Base-by-base conservation (phyloP, 2,888 invertebrate genomes). In the Sarcophaga variegata region DNA sequence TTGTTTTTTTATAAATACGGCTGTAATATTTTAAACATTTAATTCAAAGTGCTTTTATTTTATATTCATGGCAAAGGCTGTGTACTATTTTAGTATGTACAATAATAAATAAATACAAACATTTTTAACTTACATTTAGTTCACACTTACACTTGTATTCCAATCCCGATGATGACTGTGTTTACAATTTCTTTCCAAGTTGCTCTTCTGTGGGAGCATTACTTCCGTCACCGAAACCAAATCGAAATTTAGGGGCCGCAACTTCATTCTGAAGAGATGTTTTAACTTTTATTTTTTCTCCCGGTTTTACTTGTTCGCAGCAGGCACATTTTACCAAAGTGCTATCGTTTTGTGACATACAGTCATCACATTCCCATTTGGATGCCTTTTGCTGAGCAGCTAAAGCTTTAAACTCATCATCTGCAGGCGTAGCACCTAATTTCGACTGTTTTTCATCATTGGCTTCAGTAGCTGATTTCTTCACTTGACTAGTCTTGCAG, bases 361-460 rank as follows among this genome's bases (percentile, higher is more conserved):
- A 96, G n/a, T 94, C 94, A 12, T 93, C 92, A 90, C 96, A 96
- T 85, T 95, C 94, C 96, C 96, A 96, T 80, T 94, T 93, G 27
- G 88, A 88, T 1, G 90, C 85, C 79, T 90, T 91, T 81, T 94
- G 93, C 22, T 91, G 89, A 4, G 90, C 91, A 45, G 90, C 91
- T 71, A 93, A 77, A 4, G 90, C 88, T 88, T 93, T 90, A 60
- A 94, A 93, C 47, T 93, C 93, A 47, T 91, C 17, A 54, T 54
- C 54, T 54, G 5, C 17, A 54, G 54, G 5, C 12, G 17, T 14
- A 54, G 10, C 12, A 17, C 17, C 3, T 10, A 54, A 54, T 54
- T 54, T 54, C 4, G 17, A 17, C 14, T 17, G 14, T 3, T 14
- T 54, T 14, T 54, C 54, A 1, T 17, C 17, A 54, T 54, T 54